Percentiles rank a stretch among this genome's conserved stretches.
phyloP scores from a whole-genome alignment of 2,113 vertebrate species.

The Grantiella picta region DNA sequence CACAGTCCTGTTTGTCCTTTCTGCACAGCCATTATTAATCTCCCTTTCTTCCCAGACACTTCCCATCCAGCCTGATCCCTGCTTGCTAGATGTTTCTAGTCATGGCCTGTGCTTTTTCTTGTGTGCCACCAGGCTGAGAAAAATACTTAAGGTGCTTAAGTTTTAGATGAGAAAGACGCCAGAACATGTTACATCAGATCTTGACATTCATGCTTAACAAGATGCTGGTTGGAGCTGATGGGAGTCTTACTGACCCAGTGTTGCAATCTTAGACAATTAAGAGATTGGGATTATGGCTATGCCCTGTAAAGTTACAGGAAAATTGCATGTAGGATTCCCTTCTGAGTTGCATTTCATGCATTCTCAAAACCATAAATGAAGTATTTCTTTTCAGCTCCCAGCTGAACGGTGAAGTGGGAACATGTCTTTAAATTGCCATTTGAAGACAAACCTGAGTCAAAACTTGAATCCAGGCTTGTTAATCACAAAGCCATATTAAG shows the following conservation, averaged over 20 bases:
- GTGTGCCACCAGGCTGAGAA: not conserved
- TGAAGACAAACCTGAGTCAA: not conserved
- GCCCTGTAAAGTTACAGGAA: not conserved
- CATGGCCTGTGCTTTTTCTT: rapidly evolving
- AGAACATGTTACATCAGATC: not conserved
- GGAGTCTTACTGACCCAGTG: not conserved
- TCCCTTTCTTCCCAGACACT: not conserved
- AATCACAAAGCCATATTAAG: not conserved
- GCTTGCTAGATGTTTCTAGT: not conserved
- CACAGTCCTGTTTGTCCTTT: not conserved
- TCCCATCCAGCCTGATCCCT: not conserved
- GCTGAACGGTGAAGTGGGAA: not conserved
- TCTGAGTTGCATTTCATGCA: not conserved
- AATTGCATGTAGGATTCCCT: not conserved
- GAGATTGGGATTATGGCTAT: not conserved
- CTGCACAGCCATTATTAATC: not conserved
- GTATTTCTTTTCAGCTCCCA: not conserved
- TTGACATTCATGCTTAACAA: not conserved
- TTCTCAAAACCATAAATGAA: not conserved
- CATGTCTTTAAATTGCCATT: not conserved
- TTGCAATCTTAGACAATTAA: not conserved
- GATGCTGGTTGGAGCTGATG: not conserved
- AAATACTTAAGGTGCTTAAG: not conserved
- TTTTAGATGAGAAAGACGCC: not conserved
- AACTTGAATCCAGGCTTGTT: not conserved